Base-by-base conservation (phyloP, 2,888 invertebrate species). In the Lepidocyrtoides sp. region DNA sequence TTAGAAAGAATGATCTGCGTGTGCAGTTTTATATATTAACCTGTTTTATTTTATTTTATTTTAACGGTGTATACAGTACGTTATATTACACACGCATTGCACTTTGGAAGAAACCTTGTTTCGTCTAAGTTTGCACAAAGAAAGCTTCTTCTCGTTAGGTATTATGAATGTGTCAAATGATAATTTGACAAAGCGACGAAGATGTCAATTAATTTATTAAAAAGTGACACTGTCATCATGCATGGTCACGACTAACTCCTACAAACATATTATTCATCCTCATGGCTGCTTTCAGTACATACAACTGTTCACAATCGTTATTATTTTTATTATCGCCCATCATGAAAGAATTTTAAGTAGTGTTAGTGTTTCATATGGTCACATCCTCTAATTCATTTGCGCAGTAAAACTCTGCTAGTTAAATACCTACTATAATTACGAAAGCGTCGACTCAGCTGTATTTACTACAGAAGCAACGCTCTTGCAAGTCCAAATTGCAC, bases 131-230 rank as follows among this genome's bases (percentile, higher is more conserved):
- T 48, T 48, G 48, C n/a, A n/a, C n/a, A 10, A 48, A 48, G n/a
- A n/a, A 14, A 48, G 48, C 12, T 48, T 48, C 48, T 48, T 48
- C 12, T 3, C 12, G 2, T 7, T 48, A 48, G 48, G 48, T 48
- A 48, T 48, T 48, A 36, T 36, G 36, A 51, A 57, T 26, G 20
- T 57, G 57, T 57, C 57, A 57, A 57, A 26, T 57, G 26, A n/a
- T 57, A 57, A 57, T 57, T 23, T 57, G 66, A 66, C 32, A 66
- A 66, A 32, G 66, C 29, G 66, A 66, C 66, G 66, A 66, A 66
- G 66, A 66, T 66, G 32, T 66, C 66, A 66, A 66, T 32, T 66
- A 66, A 36, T 66, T 57, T 57, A 57, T 57, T 57, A 57, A 57
- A 57, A 57, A 57, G 57, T 57, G 57, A 23, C 57, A 57, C 23